These are phyloP conservation scores for Rapana venosa DNA, from an alignment of 2,888 invertebrate genomes.

Conservation along the genomic window DNA sequence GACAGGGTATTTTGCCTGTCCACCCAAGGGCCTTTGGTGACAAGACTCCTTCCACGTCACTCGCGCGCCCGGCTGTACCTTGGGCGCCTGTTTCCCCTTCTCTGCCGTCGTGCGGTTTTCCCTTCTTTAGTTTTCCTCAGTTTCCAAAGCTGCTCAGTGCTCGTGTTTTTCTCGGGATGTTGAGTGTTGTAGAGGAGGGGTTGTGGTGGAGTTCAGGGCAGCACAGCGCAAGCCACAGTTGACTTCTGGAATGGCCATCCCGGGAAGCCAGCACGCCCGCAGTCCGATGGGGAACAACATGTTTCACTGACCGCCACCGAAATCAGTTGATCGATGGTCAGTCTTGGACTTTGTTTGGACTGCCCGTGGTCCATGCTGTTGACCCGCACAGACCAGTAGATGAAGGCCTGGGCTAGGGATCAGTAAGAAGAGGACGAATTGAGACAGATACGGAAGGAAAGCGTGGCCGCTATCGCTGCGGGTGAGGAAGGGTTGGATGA, in stretches of 20 bases:
- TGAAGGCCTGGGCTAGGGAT: background rate
- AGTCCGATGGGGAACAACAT: background rate
- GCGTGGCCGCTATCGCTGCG: background rate
- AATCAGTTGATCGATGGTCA: background rate
- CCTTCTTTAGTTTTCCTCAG: background rate
- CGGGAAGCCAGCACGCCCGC: background rate
- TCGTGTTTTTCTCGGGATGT: background rate
- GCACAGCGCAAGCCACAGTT: background rate
- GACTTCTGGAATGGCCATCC: background rate
- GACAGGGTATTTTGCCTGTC: no score
- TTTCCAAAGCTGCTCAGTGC: background rate
- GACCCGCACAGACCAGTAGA: background rate
- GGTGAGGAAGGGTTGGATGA: background rate
- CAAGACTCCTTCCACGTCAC: no score
- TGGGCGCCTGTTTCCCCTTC: background rate
- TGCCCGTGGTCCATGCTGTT: background rate
- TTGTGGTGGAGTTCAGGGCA: background rate
- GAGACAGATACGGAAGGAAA: background rate
- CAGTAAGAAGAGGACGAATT: background rate
- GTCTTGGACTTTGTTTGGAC: background rate
- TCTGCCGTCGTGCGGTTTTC: background rate
- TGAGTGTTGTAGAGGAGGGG: background rate
- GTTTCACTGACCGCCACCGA: background rate
- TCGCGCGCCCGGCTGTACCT: background rate
- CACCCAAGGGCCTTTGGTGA: no score